These are phyloP conservation scores for Menidia beryllina DNA, from an alignment of 2,113 vertebrate species.

Conservation along the genomic window DNA sequence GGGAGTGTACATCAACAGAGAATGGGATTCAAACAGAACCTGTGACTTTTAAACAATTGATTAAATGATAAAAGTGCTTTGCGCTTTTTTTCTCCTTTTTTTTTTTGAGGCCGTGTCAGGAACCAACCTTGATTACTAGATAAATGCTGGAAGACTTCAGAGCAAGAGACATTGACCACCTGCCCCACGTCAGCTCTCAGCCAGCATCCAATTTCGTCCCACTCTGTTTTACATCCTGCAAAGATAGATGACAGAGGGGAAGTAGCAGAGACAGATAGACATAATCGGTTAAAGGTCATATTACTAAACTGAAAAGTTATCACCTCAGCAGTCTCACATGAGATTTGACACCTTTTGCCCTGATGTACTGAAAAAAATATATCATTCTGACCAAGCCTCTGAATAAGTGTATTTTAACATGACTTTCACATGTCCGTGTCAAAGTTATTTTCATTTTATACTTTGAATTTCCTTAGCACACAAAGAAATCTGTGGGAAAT, in stretches of 20 bases:
- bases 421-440: not conserved
- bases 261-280: not conserved
- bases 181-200: slow-evolving; percentile 74
- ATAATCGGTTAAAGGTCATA: not conserved
- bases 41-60: not conserved
- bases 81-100: not conserved
- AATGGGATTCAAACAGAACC: not conserved
- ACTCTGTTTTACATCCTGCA: slow-evolving; percentile 79
- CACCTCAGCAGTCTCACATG: not conserved
- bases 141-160: slow-evolving; percentile 80
- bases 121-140: slow-evolving; percentile 79
- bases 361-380: not conserved
- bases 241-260: not conserved
- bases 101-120: not conserved
- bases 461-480: not conserved
- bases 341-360: not conserved
- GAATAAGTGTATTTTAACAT: not conserved
- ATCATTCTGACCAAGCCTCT: not conserved
- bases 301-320: not conserved
- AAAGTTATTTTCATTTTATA: not conserved
- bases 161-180: slow-evolving; percentile 80
- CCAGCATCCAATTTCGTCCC: slow-evolving; percentile 84
- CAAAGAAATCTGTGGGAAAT: not conserved
- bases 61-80: not conserved
- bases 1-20: not conserved